Evolutionary conservation across 2,113 vertebrate genomes (phyloP).

Genomic region (Osmerus mordax): DNA sequence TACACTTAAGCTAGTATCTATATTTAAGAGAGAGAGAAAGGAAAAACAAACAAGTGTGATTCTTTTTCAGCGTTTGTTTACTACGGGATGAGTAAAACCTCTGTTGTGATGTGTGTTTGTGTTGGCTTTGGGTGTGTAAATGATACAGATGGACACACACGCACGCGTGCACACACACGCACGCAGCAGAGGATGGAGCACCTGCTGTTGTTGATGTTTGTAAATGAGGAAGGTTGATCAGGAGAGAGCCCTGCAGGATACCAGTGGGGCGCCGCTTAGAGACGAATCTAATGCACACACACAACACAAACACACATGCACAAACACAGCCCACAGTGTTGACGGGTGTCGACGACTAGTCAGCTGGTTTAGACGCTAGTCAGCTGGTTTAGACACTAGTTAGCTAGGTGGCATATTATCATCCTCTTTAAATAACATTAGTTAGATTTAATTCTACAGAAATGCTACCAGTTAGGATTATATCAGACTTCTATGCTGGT

Average conservation of each 20-base stretch:
- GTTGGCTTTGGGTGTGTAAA: conserved; percentile 6
- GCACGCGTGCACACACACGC: conserved; percentile 6
- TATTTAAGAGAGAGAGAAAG: conserved; percentile 54
- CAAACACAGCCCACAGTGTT: too few relatives aligned
- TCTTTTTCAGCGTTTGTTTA: conserved; percentile 37
- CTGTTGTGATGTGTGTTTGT: conserved; percentile 32
- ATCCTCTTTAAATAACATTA: too few relatives aligned
- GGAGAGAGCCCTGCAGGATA: conserved; percentile 59
- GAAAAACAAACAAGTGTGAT: conserved; percentile 58
- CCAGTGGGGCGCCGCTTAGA: conserved; percentile 39
- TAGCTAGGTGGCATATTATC: too few relatives aligned
- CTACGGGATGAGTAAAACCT: conserved; percentile 59
- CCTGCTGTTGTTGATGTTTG: conserved; percentile 62
- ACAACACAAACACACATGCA: too few relatives aligned
- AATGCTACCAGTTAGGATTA: too few relatives aligned
- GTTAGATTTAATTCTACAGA: too few relatives aligned
- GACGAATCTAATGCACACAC: conserved; percentile 34
- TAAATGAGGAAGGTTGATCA: conserved; percentile 66
- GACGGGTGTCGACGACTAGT: too few relatives aligned
- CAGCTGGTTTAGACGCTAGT: too few relatives aligned
- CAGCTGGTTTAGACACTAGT: too few relatives aligned
- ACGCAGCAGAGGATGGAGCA: conserved; percentile 42
- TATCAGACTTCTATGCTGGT: too few relatives aligned
- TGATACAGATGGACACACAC: conserved; percentile 34
- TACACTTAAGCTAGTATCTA: conserved; percentile 66